Percentiles rank a stretch among this genome's conserved stretches.
Evolutionary conservation across 2,113 vertebrate species (phyloP).

Genomic region (Oncorhynchus masou): DNA sequence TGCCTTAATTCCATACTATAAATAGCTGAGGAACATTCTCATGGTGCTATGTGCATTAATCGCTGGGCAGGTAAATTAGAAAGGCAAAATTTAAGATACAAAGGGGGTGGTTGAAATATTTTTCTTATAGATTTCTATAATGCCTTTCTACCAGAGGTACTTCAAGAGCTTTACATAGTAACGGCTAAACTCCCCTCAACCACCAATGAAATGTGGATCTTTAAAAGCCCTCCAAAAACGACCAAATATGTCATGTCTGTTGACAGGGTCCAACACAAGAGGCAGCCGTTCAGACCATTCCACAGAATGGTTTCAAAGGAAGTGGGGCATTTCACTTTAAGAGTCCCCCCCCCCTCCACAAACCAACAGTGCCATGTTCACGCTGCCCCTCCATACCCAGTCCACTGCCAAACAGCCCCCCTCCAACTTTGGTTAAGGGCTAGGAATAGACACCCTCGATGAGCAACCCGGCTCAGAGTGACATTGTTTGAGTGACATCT

Average conservation of each 20-base stretch:
- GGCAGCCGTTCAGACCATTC: neutral
- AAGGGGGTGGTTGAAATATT: neutral
- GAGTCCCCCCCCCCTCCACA: neutral
- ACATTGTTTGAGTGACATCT: neutral
- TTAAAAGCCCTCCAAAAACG: slow-evolving; percentile 25
- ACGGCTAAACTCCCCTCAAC: neutral
- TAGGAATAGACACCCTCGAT: neutral
- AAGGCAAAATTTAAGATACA: neutral
- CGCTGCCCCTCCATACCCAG: neutral
- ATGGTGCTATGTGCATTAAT: slow-evolving; percentile 24
- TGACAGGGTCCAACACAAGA: neutral
- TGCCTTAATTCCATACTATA: slow-evolving; percentile 47
- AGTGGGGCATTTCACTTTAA: neutral
- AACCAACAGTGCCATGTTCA: neutral
- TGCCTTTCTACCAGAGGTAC: no score
- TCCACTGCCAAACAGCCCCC: neutral
- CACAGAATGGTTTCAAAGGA: neutral
- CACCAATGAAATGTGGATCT: slow-evolving; percentile 6
- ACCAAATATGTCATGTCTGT: neutral
- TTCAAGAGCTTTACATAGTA: no score
- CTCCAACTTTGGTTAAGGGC: no score
- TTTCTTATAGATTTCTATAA: no score
- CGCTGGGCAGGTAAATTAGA: slow-evolving; percentile 12
- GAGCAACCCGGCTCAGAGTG: neutral
- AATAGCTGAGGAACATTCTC: slow-evolving; percentile 59